Conservation (phyloP, 92 coral and sea anemone genomes). For the Palythoa grandis region DNA sequence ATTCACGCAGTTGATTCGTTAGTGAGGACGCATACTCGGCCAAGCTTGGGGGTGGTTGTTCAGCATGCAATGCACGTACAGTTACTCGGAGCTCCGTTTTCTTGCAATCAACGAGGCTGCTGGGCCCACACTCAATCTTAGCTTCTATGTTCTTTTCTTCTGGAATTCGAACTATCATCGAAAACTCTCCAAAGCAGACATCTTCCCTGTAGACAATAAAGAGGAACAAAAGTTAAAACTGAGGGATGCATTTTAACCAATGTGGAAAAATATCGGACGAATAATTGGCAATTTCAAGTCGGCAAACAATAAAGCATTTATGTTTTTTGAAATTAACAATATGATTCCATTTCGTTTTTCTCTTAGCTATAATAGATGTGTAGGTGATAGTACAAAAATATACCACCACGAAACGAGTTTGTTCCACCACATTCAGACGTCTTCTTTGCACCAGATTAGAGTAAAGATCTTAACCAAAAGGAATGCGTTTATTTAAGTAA, state of each 20-base stretch:
- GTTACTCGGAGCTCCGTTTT: slow-evolving; percentile 30
- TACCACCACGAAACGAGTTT: too few species aligned
- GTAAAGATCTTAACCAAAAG: too few species aligned
- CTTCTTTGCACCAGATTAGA: too few species aligned
- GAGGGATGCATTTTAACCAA: neutral
- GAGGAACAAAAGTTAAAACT: neutral
- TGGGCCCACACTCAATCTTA: slow-evolving; percentile 32
- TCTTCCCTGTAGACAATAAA: neutral
- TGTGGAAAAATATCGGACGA: too few species aligned
- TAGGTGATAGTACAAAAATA: too few species aligned
- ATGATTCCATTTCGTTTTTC: too few species aligned
- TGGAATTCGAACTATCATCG: slow-evolving; percentile 38
- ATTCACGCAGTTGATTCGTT: neutral
- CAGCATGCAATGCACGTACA: slow-evolving; percentile 16
- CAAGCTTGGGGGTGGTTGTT: neutral
- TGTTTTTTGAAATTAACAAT: too few species aligned
- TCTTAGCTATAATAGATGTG: too few species aligned
- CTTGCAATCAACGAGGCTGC: neutral
- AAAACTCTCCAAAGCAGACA: slow-evolving; percentile 26
- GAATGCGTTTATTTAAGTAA: too few species aligned
- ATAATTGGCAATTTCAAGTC: too few species aligned
- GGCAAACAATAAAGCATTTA: too few species aligned
- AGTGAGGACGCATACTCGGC: neutral
- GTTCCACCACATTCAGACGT: too few species aligned
- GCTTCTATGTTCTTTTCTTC: slow-evolving; percentile 26